phyloP scores from a whole-genome alignment of 2,888 invertebrate genomes.

The Pasiphila rectangulata region DNA sequence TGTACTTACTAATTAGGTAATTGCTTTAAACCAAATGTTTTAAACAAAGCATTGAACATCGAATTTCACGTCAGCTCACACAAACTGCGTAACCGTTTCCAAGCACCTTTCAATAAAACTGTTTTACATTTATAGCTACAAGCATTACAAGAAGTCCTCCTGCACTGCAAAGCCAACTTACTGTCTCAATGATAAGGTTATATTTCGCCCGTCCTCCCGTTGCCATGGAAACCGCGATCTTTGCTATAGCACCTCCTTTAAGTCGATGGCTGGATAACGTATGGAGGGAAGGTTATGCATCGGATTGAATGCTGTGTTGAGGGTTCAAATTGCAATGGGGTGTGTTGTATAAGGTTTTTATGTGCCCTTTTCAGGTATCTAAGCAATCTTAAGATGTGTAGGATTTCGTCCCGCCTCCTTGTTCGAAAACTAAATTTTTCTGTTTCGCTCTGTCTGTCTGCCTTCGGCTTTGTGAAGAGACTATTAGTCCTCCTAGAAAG shows the following conservation, averaged over 20 bases:
- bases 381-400: background rate
- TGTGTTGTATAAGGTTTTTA: slow-evolving; percentile 2
- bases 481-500: too few relatives aligned
- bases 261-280: slow-evolving; percentile 55
- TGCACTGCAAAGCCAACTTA: slow-evolving; percentile 21
- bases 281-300: slow-evolving; percentile 19
- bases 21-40: too few relatives aligned
- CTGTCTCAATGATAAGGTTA: slow-evolving; percentile 4
- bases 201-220: slow-evolving; percentile 36
- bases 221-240: slow-evolving; percentile 52
- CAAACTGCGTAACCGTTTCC: slow-evolving; percentile 27
- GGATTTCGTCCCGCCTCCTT: background rate
- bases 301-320: slow-evolving; percentile 8
- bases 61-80: background rate
- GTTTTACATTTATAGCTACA: slow-evolving; percentile 81
- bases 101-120: slow-evolving; percentile 48
- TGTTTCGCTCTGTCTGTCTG: too few relatives aligned
- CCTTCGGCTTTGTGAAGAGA: too few relatives aligned
- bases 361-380: background rate
- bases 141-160: slow-evolving; percentile 41
- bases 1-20: too few relatives aligned
- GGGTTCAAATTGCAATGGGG: slow-evolving; percentile 16
- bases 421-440: background rate
- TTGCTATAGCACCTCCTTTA: slow-evolving; percentile 52
- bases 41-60: too few relatives aligned